Evolutionary conservation across 2,888 invertebrate species (phyloP).

Genomic region (Lordiphosa fenestrarum): DNA sequence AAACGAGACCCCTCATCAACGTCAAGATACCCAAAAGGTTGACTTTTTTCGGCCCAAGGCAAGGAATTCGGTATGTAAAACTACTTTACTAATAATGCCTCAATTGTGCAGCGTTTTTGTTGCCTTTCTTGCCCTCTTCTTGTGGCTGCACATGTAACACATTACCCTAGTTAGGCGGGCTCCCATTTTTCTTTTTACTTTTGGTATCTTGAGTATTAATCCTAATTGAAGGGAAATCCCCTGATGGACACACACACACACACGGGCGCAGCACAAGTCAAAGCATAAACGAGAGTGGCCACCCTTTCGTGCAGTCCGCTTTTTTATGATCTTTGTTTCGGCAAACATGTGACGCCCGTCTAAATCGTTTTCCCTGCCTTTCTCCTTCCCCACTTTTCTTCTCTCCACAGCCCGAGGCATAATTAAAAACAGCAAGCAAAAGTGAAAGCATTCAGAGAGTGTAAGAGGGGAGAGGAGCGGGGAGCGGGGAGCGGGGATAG

Average conservation of each 20-base stretch:
- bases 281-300: constrained; percentile 34
- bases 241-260: constrained; percentile 64
- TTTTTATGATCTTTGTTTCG: constrained; percentile 7
- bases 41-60: constrained; percentile 20
- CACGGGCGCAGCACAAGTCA: constrained; percentile 27
- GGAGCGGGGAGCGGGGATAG: not conserved
- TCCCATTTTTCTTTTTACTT: constrained; percentile 17
- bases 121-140: constrained; percentile 6
- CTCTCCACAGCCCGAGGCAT: not conserved
- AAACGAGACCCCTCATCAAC: constrained; percentile 50
- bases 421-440: constrained; percentile 21
- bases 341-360: constrained; percentile 7
- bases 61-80: constrained; percentile 51
- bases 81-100: constrained; percentile 74
- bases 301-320: constrained; percentile 48
- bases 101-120: constrained; percentile 67
- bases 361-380: constrained; percentile 19
- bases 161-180: constrained; percentile 58
- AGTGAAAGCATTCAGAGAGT: constrained; percentile 14
- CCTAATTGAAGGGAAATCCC: constrained; percentile 79
- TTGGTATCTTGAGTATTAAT: constrained; percentile 76
- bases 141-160: constrained; percentile 30
- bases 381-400: constrained; percentile 1
- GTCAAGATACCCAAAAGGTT: constrained; percentile 38
- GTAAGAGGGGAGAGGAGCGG: not conserved